Evolutionary conservation across 2,888 invertebrate genomes (phyloP), one percentile per base, ranked within the genome.

Genomic region (Drosophila meridiana): DNA sequence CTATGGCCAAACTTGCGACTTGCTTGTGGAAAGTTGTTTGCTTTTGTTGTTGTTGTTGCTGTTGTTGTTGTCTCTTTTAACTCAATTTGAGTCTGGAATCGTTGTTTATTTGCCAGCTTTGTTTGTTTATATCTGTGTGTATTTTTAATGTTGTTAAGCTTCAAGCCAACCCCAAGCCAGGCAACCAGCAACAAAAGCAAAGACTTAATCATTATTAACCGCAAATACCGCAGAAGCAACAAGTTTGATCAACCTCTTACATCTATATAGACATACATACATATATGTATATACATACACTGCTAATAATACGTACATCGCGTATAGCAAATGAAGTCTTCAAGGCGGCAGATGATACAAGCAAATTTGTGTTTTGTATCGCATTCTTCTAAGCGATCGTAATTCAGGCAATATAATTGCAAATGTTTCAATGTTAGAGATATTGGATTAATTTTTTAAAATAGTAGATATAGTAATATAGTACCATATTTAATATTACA

Each of bases 1-100:
- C 82, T 60, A 68, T 71, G 71, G 65, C 60, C 61, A 78, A 71
- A 71, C 64, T 78, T 42, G 78, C 78, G 67, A 52, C 61, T 61
- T 57, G 68, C 68, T 75, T 74, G 79, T 87, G 88, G 87, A 87
- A 87, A 87, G 87, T 87, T 87, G 86, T 86, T 87, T 80, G 73
- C 73, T 73, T 80, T 70, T 52, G 69, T 69, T 61, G 75, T 53
- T 60, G 55, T 56, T 14, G 52, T 26, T 60, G 63, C 36, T 64
- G 57, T 48, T 53, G 64, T 56, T 77, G 60, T 30, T 73, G 65
- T 63, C 77, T 83, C 80, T 78, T 84, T 85, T 84, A 84, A 86
- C 84, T 87, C 82, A 87, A 87, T 87, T 87, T 84, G 74, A 81
- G 80, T 69, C 80, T 66, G 73, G 78, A 77, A 80, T 66, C 60